A percentile compares a stretch with the other conserved stretches of the same genome.
phyloP scores from a whole-genome alignment of 2,888 invertebrate species.

The Tromatobia lineatoria region DNA sequence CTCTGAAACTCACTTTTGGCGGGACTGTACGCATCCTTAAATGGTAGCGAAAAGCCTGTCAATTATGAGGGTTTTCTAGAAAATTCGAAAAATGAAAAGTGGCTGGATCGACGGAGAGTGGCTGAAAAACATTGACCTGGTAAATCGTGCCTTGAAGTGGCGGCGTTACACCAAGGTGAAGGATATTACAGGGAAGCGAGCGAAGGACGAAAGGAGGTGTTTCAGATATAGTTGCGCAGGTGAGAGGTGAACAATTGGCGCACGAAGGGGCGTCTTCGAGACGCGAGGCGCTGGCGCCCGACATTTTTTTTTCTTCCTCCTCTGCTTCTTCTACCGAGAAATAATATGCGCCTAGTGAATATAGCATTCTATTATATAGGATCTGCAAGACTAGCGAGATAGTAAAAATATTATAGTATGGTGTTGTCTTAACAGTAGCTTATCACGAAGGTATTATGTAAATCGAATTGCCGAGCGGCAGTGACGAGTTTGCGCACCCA shows the following conservation, averaged over 20 bases:
- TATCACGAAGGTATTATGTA: conserved; percentile 74
- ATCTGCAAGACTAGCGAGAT: conserved; percentile 5
- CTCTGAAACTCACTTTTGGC: too few species aligned
- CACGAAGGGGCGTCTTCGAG: conserved; percentile 49
- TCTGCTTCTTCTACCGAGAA: conserved; percentile 30
- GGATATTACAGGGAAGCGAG: conserved; percentile 6
- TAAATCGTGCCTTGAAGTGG: conserved; percentile 16
- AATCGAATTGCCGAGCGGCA: conserved; percentile 59
- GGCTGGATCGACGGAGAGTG: not conserved
- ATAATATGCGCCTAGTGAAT: conserved; percentile 53
- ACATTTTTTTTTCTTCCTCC: conserved; percentile 19
- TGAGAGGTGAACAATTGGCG: conserved; percentile 42
- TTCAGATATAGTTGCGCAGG: conserved; percentile 44
- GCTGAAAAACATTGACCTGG: conserved; percentile 1
- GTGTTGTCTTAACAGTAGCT: conserved; percentile 67
- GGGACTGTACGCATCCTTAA: too few species aligned
- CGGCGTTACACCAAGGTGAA: conserved; percentile 7
- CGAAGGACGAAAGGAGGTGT: conserved; percentile 18
- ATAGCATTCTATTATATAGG: conserved; percentile 30
- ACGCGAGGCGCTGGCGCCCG: conserved; percentile 19
- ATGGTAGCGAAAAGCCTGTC: too few species aligned
- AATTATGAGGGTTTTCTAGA: too few species aligned
- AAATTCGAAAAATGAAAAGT: too few species aligned
- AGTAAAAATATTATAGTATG: conserved; percentile 23
- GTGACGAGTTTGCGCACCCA: conserved; percentile 21